Percentiles rank a stretch among this genome's conserved stretches.
Conservation (phyloP, 2,113 vertebrate species). For the Rhynchomys soricoides region DNA sequence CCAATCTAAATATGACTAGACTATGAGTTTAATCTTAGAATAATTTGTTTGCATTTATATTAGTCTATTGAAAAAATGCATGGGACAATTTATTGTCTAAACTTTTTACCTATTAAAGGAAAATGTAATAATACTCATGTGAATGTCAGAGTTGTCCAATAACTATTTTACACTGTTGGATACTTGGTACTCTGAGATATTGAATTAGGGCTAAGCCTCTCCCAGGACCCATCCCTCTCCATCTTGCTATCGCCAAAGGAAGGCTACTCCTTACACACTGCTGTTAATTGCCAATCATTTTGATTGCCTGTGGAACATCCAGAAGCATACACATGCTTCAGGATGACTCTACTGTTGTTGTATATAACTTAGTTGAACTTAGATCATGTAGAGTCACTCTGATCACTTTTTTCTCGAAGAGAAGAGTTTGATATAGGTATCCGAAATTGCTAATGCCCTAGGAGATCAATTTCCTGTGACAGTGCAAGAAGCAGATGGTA, state of each 20-base stretch:
- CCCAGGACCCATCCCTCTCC: background rate
- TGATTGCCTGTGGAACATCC: background rate
- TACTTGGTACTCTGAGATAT: background rate
- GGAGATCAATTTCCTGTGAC: conserved; percentile 40
- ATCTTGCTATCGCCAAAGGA: background rate
- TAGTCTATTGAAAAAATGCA: background rate
- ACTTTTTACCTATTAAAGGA: background rate
- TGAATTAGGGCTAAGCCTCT: too few species aligned
- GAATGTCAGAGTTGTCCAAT: background rate
- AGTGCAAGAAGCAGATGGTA: conserved; percentile 23
- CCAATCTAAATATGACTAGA: background rate
- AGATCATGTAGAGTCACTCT: background rate
- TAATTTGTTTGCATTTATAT: background rate
- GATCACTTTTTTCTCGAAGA: conserved; percentile 33
- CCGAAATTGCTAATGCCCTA: conserved; percentile 32
- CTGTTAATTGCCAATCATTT: background rate
- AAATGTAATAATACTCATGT: background rate
- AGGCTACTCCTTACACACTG: background rate
- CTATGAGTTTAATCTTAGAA: background rate
- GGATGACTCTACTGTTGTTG: background rate
- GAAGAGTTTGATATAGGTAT: conserved; percentile 18
- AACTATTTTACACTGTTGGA: background rate
- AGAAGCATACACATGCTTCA: background rate
- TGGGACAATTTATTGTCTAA: background rate
- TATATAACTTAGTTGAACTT: background rate